Evolutionary conservation across 2,113 vertebrate species (phyloP).

Genomic region (Rostratula benghalensis): DNA sequence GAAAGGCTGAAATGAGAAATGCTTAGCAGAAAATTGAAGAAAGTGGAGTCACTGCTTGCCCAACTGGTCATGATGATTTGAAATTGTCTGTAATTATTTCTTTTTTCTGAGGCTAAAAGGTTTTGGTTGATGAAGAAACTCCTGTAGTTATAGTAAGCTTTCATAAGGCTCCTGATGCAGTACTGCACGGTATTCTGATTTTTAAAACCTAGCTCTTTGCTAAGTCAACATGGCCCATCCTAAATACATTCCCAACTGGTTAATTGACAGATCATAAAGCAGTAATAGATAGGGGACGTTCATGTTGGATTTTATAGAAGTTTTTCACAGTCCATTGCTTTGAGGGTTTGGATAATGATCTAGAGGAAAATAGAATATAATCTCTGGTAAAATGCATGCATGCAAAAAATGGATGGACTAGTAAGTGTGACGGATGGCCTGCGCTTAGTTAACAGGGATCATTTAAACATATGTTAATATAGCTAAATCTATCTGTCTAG

Average conservation of each 20-base stretch:
- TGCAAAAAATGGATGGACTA: neutral
- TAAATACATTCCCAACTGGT: neutral
- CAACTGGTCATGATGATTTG: neutral
- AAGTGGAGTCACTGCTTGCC: neutral
- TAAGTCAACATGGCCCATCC: neutral
- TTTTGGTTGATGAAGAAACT: neutral
- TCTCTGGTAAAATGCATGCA: neutral
- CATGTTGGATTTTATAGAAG: neutral
- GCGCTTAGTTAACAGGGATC: neutral
- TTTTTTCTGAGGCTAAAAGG: neutral
- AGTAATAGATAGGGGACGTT: neutral
- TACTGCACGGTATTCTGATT: neutral
- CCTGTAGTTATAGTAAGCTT: neutral
- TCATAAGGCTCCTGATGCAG: neutral
- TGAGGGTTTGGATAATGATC: conserved; percentile 22
- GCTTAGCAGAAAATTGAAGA: neutral
- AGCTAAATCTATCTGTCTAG: neutral
- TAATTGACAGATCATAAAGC: conserved; percentile 11
- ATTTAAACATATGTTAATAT: neutral
- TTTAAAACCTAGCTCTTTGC: neutral
- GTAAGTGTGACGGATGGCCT: neutral
- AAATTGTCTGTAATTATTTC: neutral
- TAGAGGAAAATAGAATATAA: neutral
- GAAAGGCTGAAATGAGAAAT: neutral
- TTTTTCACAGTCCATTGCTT: conserved; percentile 38